Evolutionary conservation across 2,797 vertebrate genomes (phyloP), one percentile per base, ranked within the genome.

Genomic region (Falco cherrug): DNA sequence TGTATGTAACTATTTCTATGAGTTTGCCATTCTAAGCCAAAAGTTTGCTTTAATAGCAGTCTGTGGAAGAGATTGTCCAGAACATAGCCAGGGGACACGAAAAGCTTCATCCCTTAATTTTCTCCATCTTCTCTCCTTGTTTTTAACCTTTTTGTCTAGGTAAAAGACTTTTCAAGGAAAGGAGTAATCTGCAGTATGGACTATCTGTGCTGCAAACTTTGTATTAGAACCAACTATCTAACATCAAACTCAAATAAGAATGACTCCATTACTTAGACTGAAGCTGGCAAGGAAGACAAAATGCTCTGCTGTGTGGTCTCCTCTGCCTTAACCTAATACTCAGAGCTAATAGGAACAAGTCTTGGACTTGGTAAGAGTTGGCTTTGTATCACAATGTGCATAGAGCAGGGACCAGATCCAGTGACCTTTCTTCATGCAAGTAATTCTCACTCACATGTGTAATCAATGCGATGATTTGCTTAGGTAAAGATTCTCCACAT

Each of bases 211-310:
- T 92, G 76, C 69, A 76, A 90, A 57, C 35, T 89, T 79, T 29
- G 90, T 65, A 78, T 75, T 71, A 80, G 73, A 81, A 93, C 84
- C 76, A 93, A 50, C 39, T 79, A 60, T 45, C 61, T 53, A 78
- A 88, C 31, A 53, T 87, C 91, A 90, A 88, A 53, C 69, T 93
- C 69, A 63, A 94, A 78, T 73, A 89, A 92, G 79, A 93, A 92
- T 86, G 43, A 93, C 84, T 93, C 96, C 93, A 92, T 95, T 92
- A 96, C 92, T 59, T 88, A 79, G 76, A 25, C 73, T 78, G 68
- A 93, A 91, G 41, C 87, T 96, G 90, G 81, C 92, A 94, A 73
- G 56, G 84, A 91, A 48, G 69, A 85, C 64, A 90, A 6, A 96
- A 84, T 41, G 21, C 82, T 94, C 61, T 80, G 41, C 90, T 84